Evolutionary conservation across 2,113 vertebrate species (phyloP).

Genomic region (Anhinga anhinga): DNA sequence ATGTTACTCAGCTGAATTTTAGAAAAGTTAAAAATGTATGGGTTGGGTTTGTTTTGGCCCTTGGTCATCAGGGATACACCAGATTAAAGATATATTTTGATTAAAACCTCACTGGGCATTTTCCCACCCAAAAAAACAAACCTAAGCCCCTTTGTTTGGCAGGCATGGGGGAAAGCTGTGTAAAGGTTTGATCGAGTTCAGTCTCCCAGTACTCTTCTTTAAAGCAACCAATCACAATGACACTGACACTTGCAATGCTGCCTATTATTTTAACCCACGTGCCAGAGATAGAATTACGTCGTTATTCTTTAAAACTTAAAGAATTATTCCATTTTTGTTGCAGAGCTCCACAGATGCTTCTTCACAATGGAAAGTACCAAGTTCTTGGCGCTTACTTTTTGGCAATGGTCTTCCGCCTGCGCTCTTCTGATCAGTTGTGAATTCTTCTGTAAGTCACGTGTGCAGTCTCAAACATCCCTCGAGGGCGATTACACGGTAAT

Average conservation of each 20-base stretch:
- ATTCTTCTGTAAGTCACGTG: not conserved
- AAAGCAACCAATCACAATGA: not conserved
- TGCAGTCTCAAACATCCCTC: not conserved
- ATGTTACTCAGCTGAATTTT: not conserved
- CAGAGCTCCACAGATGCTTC: conserved; percentile 45
- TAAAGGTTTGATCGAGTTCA: not conserved
- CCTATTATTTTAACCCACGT: not conserved
- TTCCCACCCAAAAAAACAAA: not conserved
- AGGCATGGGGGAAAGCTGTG: not conserved
- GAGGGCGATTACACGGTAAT: not conserved
- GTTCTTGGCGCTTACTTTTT: conserved; percentile 92
- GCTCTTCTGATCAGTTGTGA: conserved; percentile 78
- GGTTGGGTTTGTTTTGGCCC: not conserved
- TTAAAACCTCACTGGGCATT: not conserved
- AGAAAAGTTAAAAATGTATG: not conserved
- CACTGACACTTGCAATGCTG: not conserved
- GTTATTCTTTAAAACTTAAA: not conserved
- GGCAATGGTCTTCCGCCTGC: conserved; percentile 90
- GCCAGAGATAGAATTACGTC: not conserved
- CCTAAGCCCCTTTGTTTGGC: not conserved
- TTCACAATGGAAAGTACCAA: conserved; percentile 85
- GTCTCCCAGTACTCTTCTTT: not conserved
- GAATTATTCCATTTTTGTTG: conserved; percentile 18
- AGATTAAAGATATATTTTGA: not conserved
- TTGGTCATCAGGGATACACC: not conserved